Conservation (phyloP, 2,888 invertebrate species). For the Trisateles emortualis region DNA sequence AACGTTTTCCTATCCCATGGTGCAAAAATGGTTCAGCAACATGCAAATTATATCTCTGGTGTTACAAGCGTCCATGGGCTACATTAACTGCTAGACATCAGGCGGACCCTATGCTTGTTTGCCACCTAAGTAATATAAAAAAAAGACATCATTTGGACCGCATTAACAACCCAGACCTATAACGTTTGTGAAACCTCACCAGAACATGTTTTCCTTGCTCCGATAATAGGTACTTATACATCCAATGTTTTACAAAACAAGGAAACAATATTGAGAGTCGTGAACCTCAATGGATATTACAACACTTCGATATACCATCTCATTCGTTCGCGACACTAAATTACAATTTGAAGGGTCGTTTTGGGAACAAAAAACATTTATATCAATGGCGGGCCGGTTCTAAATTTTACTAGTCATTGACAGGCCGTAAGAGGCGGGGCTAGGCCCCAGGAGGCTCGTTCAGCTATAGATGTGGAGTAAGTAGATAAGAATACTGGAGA, state of each 20-base stretch:
- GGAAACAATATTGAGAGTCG: conserved; percentile 3
- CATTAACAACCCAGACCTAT: too few relatives aligned
- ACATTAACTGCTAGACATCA: too few relatives aligned
- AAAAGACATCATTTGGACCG: too few relatives aligned
- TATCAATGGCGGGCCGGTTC: conserved; percentile 84
- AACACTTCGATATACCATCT: conserved; percentile 61
- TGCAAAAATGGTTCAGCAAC: too few relatives aligned
- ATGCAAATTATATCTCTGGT: too few relatives aligned
- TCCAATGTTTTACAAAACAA: neutral
- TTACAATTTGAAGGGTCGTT: conserved; percentile 83
- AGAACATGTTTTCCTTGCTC: too few relatives aligned
- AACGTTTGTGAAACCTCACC: too few relatives aligned
- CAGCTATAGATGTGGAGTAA: conserved; percentile 67
- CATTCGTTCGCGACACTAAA: conserved; percentile 73
- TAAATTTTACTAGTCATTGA: conserved; percentile 86
- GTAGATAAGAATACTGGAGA: conserved; percentile 82
- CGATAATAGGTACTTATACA: neutral
- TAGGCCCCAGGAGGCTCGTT: conserved; percentile 77
- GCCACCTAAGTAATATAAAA: too few relatives aligned
- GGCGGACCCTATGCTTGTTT: too few relatives aligned
- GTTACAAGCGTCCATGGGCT: too few relatives aligned
- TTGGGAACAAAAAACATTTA: conserved; percentile 87
- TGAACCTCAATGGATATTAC: conserved; percentile 42
- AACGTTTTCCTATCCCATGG: too few relatives aligned
- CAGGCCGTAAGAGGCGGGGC: conserved; percentile 83